phyloP scores from a whole-genome alignment of 2,797 vertebrate species.

The Sebastes oblongus region DNA sequence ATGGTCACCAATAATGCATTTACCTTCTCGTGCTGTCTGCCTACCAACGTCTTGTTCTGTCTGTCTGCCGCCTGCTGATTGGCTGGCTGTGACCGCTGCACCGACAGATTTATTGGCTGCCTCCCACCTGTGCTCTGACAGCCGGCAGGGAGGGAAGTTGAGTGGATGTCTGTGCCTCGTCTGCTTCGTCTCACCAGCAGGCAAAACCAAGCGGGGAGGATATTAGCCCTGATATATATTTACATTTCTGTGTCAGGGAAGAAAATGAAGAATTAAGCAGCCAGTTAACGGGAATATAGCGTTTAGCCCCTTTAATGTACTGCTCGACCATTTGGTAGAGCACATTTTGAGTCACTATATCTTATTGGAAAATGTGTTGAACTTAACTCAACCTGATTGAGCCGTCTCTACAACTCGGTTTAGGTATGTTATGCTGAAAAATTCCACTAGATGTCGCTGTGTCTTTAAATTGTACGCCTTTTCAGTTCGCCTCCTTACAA shows the following conservation, averaged over 20 bases:
- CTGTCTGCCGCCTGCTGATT: constrained; percentile 32
- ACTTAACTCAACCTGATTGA: too few species aligned
- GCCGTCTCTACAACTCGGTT: too few species aligned
- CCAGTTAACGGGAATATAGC: not conserved
- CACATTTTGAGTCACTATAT: too few species aligned
- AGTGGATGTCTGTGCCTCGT: constrained; percentile 33
- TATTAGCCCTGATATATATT: not conserved
- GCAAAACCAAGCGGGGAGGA: not conserved
- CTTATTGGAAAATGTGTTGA: too few species aligned
- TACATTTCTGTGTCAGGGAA: not conserved
- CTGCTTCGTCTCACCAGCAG: too few species aligned
- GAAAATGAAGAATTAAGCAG: not conserved
- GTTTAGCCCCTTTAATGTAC: not conserved
- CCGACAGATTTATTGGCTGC: constrained; percentile 49
- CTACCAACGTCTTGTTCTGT: not conserved
- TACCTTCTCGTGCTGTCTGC: not conserved
- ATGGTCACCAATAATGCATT: not conserved
- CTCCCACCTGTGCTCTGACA: constrained; percentile 45
- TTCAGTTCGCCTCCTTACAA: accelerated
- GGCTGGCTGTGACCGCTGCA: constrained; percentile 12
- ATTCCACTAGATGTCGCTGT: too few species aligned
- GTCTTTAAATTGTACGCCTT: too few species aligned
- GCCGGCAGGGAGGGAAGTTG: constrained; percentile 30
- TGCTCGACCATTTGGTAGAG: too few species aligned
- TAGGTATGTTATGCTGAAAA: too few species aligned